phyloP scores from a whole-genome alignment of 2,113 vertebrate genomes.

The Sclerurus mexicanus region DNA sequence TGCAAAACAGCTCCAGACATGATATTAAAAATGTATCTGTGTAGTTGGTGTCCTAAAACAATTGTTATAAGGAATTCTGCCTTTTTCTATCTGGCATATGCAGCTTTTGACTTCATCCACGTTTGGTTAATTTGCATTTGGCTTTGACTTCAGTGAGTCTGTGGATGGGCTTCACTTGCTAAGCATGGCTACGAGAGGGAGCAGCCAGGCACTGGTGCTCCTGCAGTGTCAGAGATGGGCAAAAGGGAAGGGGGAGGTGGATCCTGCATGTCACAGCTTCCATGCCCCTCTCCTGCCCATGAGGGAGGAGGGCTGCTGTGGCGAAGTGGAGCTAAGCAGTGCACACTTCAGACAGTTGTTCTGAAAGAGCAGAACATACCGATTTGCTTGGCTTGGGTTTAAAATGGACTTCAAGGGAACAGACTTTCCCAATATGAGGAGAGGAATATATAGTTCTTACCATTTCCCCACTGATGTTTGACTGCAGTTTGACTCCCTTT shows the following conservation, averaged over 20 bases:
- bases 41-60: neutral
- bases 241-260: neutral
- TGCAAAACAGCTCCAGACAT: neutral
- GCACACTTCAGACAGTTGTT: neutral
- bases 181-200: neutral
- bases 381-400: neutral
- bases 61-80: neutral
- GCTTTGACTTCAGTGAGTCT: neutral
- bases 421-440: neutral
- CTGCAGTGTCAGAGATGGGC: neutral
- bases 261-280: neutral
- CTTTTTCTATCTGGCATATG: neutral
- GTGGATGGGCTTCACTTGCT: neutral
- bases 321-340: neutral
- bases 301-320: neutral
- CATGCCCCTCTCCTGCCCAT: fast-evolving
- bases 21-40: neutral
- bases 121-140: neutral
- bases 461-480: neutral
- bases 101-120: neutral
- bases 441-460: neutral
- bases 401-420: neutral
- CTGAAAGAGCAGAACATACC: neutral
- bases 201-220: neutral
- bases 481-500: neutral